Evolutionary conservation across 1,140 invertebrate species (phyloP), one percentile per base, ranked within the genome.

Genomic region (Thaumetopoea pityocampa): DNA sequence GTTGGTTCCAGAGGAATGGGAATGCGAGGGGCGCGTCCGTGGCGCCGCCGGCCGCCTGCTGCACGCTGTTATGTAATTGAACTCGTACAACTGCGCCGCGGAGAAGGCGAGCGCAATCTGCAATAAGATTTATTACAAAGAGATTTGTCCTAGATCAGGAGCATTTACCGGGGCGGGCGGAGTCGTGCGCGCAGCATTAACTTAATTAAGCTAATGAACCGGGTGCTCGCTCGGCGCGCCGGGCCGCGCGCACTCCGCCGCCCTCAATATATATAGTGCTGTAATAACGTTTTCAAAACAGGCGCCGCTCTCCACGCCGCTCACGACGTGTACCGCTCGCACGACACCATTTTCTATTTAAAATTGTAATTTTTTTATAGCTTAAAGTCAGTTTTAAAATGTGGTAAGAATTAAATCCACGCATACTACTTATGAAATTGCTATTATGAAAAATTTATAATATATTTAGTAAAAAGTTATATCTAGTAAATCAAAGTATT

Each of bases 201-300:
- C 48, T 54, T 58, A 62, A 62, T 62, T 62, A 62, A 57, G 42
- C 54, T 58, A 62, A 62, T 62, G 51, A 62, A 62, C 54, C 53
- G 22, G 41, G 28, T 18, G 16, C 5, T 34, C 35, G 49, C 16
- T 14, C 7, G 20, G 6, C 17, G 14, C 16, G 4, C 9, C 7
- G 5, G 15, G 26, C 6, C 12, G 19, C n/a, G 4, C 22, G 15
- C 29, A 9, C 30, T 17, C 14, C 19, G n/a, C 5, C 19, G 19
- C 19, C 1, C n/a, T 20, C 19, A 1, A 6, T 11, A 14, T 7
- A 15, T 20, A 14, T 27, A n/a, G n/a, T n/a, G n/a, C n/a, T n/a
- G n/a, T n/a, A n/a, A n/a, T n/a, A n/a, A n/a, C n/a, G n/a, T n/a
- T n/a, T n/a, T n/a, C n/a, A n/a, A n/a, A n/a, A n/a, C n/a, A n/a